Evolutionary conservation across 2,797 vertebrate genomes (phyloP), one percentile per base, ranked within the genome.

Genomic region (Platyrinchus mystaceus): DNA sequence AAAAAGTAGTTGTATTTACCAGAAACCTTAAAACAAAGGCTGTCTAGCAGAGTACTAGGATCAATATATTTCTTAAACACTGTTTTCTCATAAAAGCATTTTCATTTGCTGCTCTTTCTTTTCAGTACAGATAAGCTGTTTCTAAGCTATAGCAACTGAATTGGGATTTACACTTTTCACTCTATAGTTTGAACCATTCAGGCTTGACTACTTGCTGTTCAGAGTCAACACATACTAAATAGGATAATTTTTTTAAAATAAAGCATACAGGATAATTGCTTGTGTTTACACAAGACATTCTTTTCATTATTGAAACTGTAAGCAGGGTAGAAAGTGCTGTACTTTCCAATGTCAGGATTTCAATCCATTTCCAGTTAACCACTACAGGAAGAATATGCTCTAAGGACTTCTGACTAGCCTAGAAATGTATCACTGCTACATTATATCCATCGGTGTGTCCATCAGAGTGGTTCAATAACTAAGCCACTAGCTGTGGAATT

Each of bases 251-350:
- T 53, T 60, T 37, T 39, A 2, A 52, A 90, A 87, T 93, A 90
- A 94, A 94, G 92, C 66, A 44, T 59, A 83, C 43, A 94, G 79
- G 32, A 76, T 96, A 95, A 96, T 94, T 93, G 76, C 80, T 81
- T 52, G 76, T 66, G 86, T 94, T 93, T 84, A 75, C 37, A 83
- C 19, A 80, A 90, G 80, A 36, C 62, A 76, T 83, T 87, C 78
- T 87, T 86, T 76, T 76, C 37, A 77, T 92, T 90, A 86, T 55
- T 94, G 91, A 90, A 95, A 93, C 27, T 77, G 28, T 74, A 87
- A 88, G 53, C 52, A 93, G 69, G 41, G 41, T 77, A 93, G 82
- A 94, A 67, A 78, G n/a, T 14, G 14, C 68, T 94, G 63, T 47
- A n/a, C 53, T 60, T 94, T 83, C 41, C 59, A 84, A 37, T 14